phyloP scores from a whole-genome alignment of 2,888 invertebrate species.

The Gortyna flavago region DNA sequence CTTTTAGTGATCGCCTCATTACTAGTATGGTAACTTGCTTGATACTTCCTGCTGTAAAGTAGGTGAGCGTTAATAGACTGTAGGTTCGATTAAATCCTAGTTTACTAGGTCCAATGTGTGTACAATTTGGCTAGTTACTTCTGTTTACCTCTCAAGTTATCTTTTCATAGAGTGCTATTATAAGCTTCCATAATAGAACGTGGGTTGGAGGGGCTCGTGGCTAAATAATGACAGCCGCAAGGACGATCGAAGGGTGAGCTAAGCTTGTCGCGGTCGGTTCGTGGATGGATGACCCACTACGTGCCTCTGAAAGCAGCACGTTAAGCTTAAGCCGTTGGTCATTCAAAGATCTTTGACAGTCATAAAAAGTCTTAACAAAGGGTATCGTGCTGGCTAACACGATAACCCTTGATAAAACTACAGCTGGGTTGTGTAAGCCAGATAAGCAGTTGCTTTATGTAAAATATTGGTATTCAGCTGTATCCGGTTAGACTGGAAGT shows the following conservation, averaged over 20 bases:
- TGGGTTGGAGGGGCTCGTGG: background rate
- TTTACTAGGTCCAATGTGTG: background rate
- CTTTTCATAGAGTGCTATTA: background rate
- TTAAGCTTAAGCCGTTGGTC: too few relatives aligned
- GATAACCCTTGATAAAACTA: too few relatives aligned
- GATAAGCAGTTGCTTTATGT: background rate
- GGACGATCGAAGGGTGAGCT: background rate
- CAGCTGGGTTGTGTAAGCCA: background rate
- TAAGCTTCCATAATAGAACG: background rate
- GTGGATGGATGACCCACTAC: background rate
- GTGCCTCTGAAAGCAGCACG: background rate
- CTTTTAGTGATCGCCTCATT: constrained; percentile 17
- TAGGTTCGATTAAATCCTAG: background rate
- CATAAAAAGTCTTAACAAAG: too few relatives aligned
- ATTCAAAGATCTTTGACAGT: too few relatives aligned
- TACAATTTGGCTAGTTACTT: background rate
- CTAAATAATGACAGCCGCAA: background rate
- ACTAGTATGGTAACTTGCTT: constrained; percentile 21
- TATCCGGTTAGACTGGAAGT: background rate
- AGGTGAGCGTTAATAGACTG: constrained; percentile 15
- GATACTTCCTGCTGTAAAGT: constrained; percentile 30
- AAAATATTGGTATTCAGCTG: background rate
- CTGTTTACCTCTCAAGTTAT: background rate
- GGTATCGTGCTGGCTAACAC: too few relatives aligned
- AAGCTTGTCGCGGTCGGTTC: background rate